phyloP scores from a whole-genome alignment of 2,888 invertebrate genomes.

The Drosophila ochracea region DNA sequence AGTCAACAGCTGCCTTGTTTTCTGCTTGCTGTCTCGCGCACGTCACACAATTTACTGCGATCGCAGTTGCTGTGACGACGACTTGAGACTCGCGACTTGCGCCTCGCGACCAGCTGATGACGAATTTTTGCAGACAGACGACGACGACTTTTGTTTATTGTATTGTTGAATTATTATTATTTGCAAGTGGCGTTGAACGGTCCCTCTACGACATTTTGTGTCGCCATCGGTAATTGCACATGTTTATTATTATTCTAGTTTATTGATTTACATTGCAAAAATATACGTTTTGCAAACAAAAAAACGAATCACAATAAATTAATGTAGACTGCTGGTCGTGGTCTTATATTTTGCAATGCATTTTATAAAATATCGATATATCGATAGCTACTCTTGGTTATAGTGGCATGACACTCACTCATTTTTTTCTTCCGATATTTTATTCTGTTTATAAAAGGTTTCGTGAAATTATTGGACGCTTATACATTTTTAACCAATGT shows the following conservation, averaged over 20 bases:
- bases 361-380: slow-evolving; percentile 31
- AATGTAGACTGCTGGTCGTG: slow-evolving; percentile 37
- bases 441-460: not conserved
- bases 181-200: slow-evolving; percentile 16
- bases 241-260: slow-evolving; percentile 26
- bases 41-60: slow-evolving; percentile 54
- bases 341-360: slow-evolving; percentile 44
- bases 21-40: slow-evolving; percentile 43
- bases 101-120: slow-evolving; percentile 70
- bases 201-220: slow-evolving; percentile 29
- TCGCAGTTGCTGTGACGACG: slow-evolving; percentile 51
- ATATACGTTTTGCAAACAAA: slow-evolving; percentile 11
- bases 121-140: slow-evolving; percentile 63
- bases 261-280: slow-evolving; percentile 55
- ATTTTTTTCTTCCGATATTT: not conserved
- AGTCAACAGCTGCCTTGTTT: slow-evolving; percentile 25
- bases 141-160: slow-evolving; percentile 41
- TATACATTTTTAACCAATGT: not conserved
- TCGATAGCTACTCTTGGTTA: slow-evolving; percentile 13
- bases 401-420: slow-evolving; percentile 32
- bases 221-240: slow-evolving; percentile 47
- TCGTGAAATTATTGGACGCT: not conserved
- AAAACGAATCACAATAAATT: slow-evolving; percentile 40
- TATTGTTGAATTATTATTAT: slow-evolving; percentile 10
- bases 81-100: slow-evolving; percentile 28